Base-by-base conservation (phyloP, 1,140 invertebrate species). In the Rhizoglyphus robini region DNA sequence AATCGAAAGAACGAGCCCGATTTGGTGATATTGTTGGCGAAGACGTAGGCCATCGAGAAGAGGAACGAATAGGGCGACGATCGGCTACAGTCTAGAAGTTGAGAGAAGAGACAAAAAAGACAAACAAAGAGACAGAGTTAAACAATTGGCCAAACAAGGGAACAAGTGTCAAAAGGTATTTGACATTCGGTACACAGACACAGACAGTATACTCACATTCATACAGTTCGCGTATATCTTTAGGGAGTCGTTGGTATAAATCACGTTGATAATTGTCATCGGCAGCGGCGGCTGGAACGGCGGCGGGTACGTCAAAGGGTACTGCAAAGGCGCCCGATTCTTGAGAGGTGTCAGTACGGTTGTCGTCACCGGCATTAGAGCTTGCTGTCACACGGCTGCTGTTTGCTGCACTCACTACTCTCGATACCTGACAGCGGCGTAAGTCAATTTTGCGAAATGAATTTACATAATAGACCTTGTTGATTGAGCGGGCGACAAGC, bases 21-120 rank as follows among this genome's bases (percentile, higher is more conserved):
- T 32, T 54, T 20, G 51, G 51, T 54, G 8, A 54, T 54, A 23
- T 54, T 54, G 51, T 23, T 54, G 8, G 51, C 51, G 23, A 54
- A 54, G 51, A 25, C 23, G 20, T 54, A 54, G 51, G 20, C 51
- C 51, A 54, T 54, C 15, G 51, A 25, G 23, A 54, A 54, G 8
- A 54, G 51, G 20, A 54, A 54, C 41, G 41, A 46, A 46, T 15
- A 15, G 41, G 15, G 15, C 41, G 41, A 46, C 15, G 15, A 46
- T 46, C 23, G 41, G 15, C 15, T 15, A 23, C 41, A 46, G 41
- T 46, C 41, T 46, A 46, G 23, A 46, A 23, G n/a, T n/a, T n/a
- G n/a, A n/a, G n/a, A n/a, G n/a, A 23, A 23, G 23, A 46, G 41
- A 46, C 15, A 46, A 46, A 15, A 23, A n/a, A n/a, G n/a, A n/a